These are phyloP conservation scores for Andrena cerasifolii DNA, from an alignment of 1,140 invertebrate species.

Conservation along the genomic window DNA sequence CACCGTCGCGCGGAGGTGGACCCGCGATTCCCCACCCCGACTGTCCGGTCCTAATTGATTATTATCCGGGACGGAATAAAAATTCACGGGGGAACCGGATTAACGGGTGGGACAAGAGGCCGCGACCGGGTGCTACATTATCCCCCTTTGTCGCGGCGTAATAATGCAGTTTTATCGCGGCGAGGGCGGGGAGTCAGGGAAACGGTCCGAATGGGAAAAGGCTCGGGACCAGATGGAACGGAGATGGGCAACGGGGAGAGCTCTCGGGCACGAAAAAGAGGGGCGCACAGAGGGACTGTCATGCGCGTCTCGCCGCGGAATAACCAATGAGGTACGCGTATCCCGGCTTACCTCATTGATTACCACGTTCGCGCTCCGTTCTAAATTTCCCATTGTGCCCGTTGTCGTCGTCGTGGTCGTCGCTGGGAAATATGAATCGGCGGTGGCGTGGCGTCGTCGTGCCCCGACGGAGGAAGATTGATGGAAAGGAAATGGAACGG, in stretches of 20 bases:
- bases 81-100: neutral
- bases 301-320: slow-evolving; percentile 55
- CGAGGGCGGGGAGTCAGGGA: neutral
- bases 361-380: slow-evolving; percentile 54
- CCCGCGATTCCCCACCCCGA: too few species aligned
- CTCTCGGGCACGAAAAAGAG: neutral
- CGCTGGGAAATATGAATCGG: slow-evolving; percentile 47
- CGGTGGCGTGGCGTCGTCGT: neutral
- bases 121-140: slow-evolving; percentile 22
- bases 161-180: slow-evolving; percentile 28
- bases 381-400: slow-evolving; percentile 55
- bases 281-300: slow-evolving; percentile 20
- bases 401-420: slow-evolving; percentile 11
- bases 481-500: slow-evolving; percentile 52
- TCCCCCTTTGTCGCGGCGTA: slow-evolving; percentile 27
- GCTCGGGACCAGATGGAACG: neutral
- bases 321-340: slow-evolving; percentile 52
- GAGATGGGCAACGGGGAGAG: neutral
- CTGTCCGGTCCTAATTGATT: slow-evolving; percentile 22
- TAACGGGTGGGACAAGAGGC: slow-evolving; percentile 33
- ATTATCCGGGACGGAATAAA: neutral
- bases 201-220: neutral
- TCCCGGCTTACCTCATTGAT: slow-evolving; percentile 63
- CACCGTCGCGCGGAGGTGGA: too few species aligned
- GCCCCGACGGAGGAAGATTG: slow-evolving; percentile 27